phyloP scores from a whole-genome alignment of 2,888 invertebrate species.

The Cerceris rybyensis region DNA sequence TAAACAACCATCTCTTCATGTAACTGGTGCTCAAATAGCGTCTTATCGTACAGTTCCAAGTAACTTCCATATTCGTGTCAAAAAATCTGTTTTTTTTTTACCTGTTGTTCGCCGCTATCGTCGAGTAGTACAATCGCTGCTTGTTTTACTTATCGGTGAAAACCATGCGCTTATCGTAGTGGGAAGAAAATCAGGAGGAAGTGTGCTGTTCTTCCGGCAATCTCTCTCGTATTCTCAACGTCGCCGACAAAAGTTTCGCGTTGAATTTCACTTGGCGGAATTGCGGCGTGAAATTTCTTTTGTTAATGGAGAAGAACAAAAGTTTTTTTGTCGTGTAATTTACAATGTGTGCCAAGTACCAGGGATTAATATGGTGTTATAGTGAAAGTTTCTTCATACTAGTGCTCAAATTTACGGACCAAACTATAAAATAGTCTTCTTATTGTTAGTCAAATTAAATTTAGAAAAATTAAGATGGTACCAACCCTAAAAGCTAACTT shows the following conservation, averaged over 20 bases:
- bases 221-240: not conserved
- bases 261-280: no score
- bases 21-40: slow-evolving; percentile 25
- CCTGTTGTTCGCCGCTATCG: slow-evolving; percentile 23
- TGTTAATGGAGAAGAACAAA: not conserved
- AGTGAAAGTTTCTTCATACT: no score
- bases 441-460: no score
- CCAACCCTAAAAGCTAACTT: no score
- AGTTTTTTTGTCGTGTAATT: no score
- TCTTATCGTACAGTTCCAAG: not conserved
- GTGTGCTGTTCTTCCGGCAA: slow-evolving; percentile 21
- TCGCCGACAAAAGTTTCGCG: no score
- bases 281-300: not conserved
- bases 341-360: no score
- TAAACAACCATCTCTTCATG: no score
- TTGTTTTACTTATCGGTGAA: slow-evolving; percentile 50
- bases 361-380: no score
- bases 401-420: no score
- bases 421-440: no score
- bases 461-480: no score
- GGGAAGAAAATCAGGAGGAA: slow-evolving; percentile 27
- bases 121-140: slow-evolving; percentile 39
- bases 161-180: slow-evolving; percentile 23
- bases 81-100: slow-evolving; percentile 8
- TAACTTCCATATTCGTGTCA: not conserved